Conservation (phyloP, 1,140 invertebrate genomes). For the Drosophila tristis region DNA sequence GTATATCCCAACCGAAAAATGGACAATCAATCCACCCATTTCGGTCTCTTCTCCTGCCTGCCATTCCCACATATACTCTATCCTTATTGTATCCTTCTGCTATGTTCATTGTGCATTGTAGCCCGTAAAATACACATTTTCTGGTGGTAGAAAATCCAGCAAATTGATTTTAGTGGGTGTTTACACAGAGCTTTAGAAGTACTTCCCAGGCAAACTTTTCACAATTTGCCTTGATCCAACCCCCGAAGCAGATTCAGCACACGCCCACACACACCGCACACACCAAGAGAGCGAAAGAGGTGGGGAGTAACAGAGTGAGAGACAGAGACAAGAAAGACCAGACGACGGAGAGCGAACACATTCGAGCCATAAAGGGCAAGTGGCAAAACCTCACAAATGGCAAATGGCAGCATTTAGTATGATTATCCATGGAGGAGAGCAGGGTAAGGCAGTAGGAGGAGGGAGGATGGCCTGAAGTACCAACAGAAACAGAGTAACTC, state of each 20-base stretch:
- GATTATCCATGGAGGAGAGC: constrained; percentile 62
- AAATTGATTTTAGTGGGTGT: constrained; percentile 84
- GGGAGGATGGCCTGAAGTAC: constrained; percentile 25
- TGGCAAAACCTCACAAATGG: constrained; percentile 84
- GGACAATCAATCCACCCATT: constrained; percentile 42
- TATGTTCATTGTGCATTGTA: constrained; percentile 45
- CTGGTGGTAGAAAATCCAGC: constrained; percentile 82
- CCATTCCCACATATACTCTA: constrained; percentile 1
- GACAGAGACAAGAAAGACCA: constrained; percentile 7
- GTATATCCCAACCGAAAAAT: constrained; percentile 3
- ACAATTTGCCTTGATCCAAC: constrained; percentile 71
- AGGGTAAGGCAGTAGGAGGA: background rate
- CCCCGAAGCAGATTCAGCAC: constrained; percentile 47
- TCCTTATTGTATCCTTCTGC: background rate
- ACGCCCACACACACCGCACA: constrained; percentile 34
- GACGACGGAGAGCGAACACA: constrained; percentile 17
- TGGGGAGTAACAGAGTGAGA: background rate
- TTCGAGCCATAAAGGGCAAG: constrained; percentile 69
- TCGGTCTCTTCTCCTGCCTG: background rate
- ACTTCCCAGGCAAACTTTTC: constrained; percentile 73
- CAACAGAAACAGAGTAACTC: constrained; percentile 31
- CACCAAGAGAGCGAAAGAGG: constrained; percentile 23
- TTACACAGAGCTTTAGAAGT: constrained; percentile 82
- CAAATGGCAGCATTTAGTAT: constrained; percentile 84
- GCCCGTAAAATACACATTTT: constrained; percentile 81